These are phyloP conservation scores for Lathamus discolor DNA, from an alignment of 2,113 vertebrate species.

Conservation along the genomic window DNA sequence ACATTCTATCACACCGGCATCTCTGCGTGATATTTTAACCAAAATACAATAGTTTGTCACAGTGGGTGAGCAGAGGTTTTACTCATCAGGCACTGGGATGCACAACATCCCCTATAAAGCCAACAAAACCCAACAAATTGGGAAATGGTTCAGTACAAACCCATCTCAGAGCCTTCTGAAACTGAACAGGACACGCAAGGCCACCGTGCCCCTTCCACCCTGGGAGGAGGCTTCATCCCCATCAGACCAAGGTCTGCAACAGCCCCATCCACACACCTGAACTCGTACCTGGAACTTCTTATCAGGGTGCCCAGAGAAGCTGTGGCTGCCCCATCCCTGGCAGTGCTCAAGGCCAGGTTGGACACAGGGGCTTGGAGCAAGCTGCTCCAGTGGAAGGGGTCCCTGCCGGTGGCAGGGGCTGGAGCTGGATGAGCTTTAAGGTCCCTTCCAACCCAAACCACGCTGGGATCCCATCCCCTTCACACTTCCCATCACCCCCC, in stretches of 20 bases:
- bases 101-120: background rate
- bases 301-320: background rate
- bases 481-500: background rate
- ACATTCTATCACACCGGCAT: background rate
- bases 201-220: fast-evolving
- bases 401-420: background rate
- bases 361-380: background rate
- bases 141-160: fast-evolving
- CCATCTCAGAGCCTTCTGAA: background rate
- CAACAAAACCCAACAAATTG: background rate
- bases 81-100: background rate
- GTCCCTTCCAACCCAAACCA: background rate
- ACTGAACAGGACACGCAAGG: fast-evolving
- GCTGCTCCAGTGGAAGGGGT: background rate
- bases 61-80: background rate
- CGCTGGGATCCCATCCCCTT: background rate
- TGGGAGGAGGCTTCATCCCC: fast-evolving
- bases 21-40: background rate
- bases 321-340: background rate
- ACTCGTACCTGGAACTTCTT: fast-evolving
- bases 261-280: fast-evolving
- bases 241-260: background rate
- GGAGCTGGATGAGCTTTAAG: background rate
- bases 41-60: background rate
- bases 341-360: background rate